Evolutionary conservation across 2,797 vertebrate genomes (phyloP).

Genomic region (Neoniphon sammara): DNA sequence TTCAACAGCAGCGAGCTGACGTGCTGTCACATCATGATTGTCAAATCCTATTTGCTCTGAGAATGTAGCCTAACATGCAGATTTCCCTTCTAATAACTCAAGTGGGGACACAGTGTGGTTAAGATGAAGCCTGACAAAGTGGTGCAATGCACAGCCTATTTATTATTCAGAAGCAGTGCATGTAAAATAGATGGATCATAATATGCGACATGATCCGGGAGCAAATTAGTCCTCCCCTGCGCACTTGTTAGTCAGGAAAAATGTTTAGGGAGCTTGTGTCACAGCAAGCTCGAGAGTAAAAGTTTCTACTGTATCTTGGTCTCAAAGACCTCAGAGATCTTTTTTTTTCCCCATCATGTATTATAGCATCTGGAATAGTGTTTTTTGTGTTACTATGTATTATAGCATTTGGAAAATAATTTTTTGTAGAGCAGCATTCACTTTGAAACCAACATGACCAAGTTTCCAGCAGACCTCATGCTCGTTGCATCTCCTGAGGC

Average conservation of each 20-base stretch:
- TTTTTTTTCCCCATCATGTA: background rate
- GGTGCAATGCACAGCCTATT: constrained; percentile 30
- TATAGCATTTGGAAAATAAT: too few species aligned
- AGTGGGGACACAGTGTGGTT: constrained; percentile 12
- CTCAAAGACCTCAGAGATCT: background rate
- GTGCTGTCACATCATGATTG: background rate
- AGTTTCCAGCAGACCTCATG: constrained; percentile 4
- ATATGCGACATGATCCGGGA: constrained; percentile 31
- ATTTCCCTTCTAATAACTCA: constrained; percentile 19
- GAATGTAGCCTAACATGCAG: background rate
- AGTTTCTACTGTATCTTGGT: background rate
- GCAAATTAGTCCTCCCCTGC: constrained; percentile 19
- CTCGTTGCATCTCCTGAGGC: constrained; percentile 12
- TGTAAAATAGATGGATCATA: constrained; percentile 36
- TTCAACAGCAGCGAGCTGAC: background rate
- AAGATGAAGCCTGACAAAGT: constrained; percentile 24
- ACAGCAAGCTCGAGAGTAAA: background rate
- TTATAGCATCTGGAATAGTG: background rate
- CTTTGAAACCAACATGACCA: constrained; percentile 1
- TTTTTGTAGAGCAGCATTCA: background rate
- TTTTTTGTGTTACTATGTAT: too few species aligned
- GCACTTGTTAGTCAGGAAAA: constrained; percentile 17
- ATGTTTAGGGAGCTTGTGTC: constrained; percentile 6
- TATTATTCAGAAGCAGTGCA: constrained; percentile 34
- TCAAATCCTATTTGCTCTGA: background rate